Percentiles rank a stretch among this genome's conserved stretches.
phyloP scores from a whole-genome alignment of 2,797 vertebrate species.

The Enteromius trimaculatus region DNA sequence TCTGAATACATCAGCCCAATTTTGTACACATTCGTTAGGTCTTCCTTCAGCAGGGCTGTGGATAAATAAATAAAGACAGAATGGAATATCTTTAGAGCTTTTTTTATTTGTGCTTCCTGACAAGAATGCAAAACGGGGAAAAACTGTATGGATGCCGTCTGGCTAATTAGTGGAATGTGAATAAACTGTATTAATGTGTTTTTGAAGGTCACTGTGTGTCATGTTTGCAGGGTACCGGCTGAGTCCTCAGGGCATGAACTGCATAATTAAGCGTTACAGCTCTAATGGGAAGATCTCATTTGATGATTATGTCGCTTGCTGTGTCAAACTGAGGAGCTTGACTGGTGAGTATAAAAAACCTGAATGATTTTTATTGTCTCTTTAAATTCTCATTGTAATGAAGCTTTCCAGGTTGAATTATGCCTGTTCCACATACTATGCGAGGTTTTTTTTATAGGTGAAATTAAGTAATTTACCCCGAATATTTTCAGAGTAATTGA shows the following conservation, averaged over 20 bases:
- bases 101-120: not conserved
- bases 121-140: not conserved
- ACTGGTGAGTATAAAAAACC: constrained; percentile 80
- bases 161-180: not conserved
- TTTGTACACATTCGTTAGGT: not conserved
- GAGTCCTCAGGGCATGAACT: constrained; percentile 86
- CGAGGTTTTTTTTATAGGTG: no score
- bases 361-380: not conserved
- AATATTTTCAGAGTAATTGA: not conserved
- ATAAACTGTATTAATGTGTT: not conserved
- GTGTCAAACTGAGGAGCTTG: constrained; percentile 86
- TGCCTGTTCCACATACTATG: not conserved
- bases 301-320: constrained; percentile 93
- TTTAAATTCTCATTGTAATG: not conserved
- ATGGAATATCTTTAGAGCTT: not conserved
- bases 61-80: not conserved
- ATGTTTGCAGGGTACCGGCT: constrained; percentile 84
- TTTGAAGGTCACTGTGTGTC: constrained; percentile 38
- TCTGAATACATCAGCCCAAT: not conserved
- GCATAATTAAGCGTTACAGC: constrained; percentile 87
- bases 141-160: not conserved
- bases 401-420: not conserved
- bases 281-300: constrained; percentile 84
- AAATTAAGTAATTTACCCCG: not conserved
- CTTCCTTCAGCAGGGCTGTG: not conserved